Conservation (phyloP, 2,888 invertebrate species). For the Chorisops tibialis region DNA sequence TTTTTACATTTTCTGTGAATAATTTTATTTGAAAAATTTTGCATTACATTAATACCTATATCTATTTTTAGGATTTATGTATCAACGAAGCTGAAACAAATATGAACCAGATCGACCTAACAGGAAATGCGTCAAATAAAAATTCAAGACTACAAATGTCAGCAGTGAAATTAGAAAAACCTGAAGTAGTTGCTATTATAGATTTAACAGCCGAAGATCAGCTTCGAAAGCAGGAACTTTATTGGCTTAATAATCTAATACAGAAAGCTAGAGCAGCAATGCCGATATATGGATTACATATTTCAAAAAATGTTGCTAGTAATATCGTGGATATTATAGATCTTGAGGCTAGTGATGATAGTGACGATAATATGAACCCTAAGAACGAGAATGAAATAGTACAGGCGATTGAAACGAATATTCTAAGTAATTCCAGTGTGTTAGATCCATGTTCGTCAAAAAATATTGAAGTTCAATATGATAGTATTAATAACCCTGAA, state of each 20-base stretch:
- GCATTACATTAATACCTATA: no score
- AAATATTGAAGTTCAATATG: not conserved
- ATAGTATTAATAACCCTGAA: not conserved
- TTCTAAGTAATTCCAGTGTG: no score
- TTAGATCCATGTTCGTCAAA: no score
- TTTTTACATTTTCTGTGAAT: no score
- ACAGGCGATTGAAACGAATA: no score
- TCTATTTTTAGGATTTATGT: no score
- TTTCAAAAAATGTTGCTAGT: not conserved
- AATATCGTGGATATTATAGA: not conserved
- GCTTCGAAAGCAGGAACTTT: not conserved
- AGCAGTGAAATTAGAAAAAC: conserved; percentile 8
- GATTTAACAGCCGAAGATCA: conserved; percentile 2
- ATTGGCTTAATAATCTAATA: conserved; percentile 9
- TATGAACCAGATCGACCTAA: no score
- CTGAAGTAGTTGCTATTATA: conserved; percentile 13
- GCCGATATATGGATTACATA: not conserved
- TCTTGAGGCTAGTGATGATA: conserved; percentile 10
- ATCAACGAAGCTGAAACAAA: no score
- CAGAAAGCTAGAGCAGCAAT: not conserved
- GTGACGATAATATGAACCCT: conserved; percentile 8
- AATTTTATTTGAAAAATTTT: no score
- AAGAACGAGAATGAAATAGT: not conserved
- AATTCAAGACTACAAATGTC: no score
- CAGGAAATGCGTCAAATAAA: no score